Evolutionary conservation across 2,888 invertebrate genomes (phyloP), one percentile per base, ranked within the genome.

Genomic region (Eupithecia subfuscata): DNA sequence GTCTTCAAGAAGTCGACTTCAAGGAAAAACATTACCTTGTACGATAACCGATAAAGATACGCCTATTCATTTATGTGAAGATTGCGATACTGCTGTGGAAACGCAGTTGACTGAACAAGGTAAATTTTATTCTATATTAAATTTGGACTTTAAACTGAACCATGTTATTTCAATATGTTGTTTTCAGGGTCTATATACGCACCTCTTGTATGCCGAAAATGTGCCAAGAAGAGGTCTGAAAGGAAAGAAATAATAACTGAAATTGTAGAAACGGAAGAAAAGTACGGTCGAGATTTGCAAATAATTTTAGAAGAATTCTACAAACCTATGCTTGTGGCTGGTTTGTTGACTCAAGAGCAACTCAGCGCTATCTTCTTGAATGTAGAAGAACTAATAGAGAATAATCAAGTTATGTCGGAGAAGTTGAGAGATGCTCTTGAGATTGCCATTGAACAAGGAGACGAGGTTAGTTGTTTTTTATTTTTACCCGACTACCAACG

Each of bases 211-310:
- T 99, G 98, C 90, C 96, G 97, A 80, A 98, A 98, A 89, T 99
- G 99, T 90, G 96, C 97, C 76, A 98, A 98, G 87, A 97, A 97
- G 86, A 96, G 98, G 74, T 96, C 97, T 12, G 99, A 99, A 89
- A 96, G 99, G 74, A 98, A 98, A 87, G 98, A 99, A 95, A 99
- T 98, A 52, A 97, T 99, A 71, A 97, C 97, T 6, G 99, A 99
- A 95, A 98, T 99, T 78, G 98, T 98, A 7, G 99, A 99, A 92
- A 99, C 99, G 2, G 99, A 99, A 92, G 97, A 98, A 87, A 99
- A 98, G 87, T 99, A 99, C 88, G 98, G 98, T 30, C 96, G 98
- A 73, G 99, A 99, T 91, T 95, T 99, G 84, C 97, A 97, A 88
- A 98, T 99, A 75, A 97, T 99, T 83, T 95, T 98, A 83, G 98